Evolutionary conservation across 2,797 vertebrate species (phyloP).

Genomic region (Danio aesculapii): DNA sequence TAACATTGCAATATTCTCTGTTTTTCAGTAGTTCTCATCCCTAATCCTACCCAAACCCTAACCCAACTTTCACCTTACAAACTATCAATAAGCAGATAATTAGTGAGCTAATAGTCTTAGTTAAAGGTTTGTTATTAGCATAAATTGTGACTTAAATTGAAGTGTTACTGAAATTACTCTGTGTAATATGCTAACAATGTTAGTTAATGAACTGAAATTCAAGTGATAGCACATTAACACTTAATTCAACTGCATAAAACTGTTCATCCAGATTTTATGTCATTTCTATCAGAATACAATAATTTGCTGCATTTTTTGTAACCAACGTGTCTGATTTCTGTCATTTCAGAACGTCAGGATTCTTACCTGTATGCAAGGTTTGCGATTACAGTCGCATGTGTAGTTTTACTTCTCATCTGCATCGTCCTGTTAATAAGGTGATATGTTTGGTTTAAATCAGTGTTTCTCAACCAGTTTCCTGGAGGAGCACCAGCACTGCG

Average conservation of each 20-base stretch:
- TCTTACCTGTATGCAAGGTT: fast-evolving
- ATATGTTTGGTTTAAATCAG: neutral
- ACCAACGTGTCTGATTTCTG: neutral
- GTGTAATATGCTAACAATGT: too few species aligned
- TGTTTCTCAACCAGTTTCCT: too few species aligned
- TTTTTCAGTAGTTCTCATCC: too few species aligned
- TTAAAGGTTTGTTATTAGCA: too few species aligned
- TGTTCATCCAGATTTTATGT: neutral
- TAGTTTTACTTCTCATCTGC: neutral
- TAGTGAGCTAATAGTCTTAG: too few species aligned
- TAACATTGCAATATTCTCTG: too few species aligned
- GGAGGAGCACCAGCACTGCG: too few species aligned
- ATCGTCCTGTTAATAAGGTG: neutral
- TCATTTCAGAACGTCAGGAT: neutral
- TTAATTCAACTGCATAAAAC: neutral
- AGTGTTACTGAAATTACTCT: too few species aligned
- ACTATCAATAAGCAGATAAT: too few species aligned
- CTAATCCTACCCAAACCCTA: too few species aligned
- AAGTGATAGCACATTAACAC: neutral
- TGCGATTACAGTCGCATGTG: neutral
- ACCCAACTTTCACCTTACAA: too few species aligned
- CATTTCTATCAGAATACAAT: neutral
- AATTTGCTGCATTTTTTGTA: neutral
- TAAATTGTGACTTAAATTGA: too few species aligned
- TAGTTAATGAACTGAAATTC: neutral